Evolutionary conservation across 2,888 invertebrate species (phyloP).

Genomic region (Dicyrtomina minuta): DNA sequence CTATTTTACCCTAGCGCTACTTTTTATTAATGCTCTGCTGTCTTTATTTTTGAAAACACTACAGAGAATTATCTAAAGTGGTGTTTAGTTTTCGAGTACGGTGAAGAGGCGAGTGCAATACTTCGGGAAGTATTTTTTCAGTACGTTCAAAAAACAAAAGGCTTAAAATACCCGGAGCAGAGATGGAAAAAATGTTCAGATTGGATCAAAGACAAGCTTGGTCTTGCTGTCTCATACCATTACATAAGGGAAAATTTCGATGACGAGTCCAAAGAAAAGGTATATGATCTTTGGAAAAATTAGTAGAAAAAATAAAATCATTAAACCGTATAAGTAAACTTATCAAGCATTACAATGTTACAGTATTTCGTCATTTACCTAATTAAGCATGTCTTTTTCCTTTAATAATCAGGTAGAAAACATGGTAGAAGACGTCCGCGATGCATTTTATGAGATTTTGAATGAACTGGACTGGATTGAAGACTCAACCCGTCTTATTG

Average conservation of each 20-base stretch:
- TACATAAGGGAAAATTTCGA: slow-evolving; percentile 50
- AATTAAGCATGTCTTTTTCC: not conserved
- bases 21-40: too few relatives aligned
- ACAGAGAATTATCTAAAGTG: slow-evolving; percentile 37
- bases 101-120: slow-evolving; percentile 22
- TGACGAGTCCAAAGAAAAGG: slow-evolving; percentile 45
- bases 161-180: slow-evolving; percentile 22
- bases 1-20: too few relatives aligned
- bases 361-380: too few relatives aligned
- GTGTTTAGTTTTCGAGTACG: slow-evolving; percentile 38
- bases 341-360: too few relatives aligned
- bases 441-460: slow-evolving; percentile 78
- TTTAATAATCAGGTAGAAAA: slow-evolving; percentile 59
- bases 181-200: slow-evolving; percentile 51
- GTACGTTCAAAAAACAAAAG: slow-evolving; percentile 32
- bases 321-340: too few relatives aligned
- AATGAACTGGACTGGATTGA: slow-evolving; percentile 89
- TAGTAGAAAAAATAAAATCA: not conserved
- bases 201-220: slow-evolving; percentile 44
- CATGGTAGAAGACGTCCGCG: slow-evolving; percentile 81
- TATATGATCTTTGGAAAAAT: too few relatives aligned
- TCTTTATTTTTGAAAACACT: not conserved
- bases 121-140: slow-evolving; percentile 29
- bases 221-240: too few relatives aligned
- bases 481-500: slow-evolving; percentile 68